phyloP scores from a whole-genome alignment of 2,888 invertebrate genomes.

The Idaea biselata region DNA sequence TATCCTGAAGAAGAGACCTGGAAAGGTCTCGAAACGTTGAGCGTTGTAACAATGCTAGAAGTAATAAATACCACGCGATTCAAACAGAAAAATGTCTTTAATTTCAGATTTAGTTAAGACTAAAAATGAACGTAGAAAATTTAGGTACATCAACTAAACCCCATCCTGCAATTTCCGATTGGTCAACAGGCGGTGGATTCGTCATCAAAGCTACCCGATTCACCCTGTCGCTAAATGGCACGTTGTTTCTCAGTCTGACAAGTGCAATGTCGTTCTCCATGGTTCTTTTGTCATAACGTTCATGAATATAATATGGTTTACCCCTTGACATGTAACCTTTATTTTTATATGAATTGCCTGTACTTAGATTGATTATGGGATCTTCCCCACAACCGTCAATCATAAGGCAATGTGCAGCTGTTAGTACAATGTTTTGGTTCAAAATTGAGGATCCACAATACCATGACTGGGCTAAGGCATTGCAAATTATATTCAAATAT shows the following conservation, averaged over 20 bases:
- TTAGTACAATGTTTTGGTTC: slow-evolving; percentile 36
- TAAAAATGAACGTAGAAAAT: too few relatives aligned
- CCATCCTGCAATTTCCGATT: slow-evolving; percentile 36
- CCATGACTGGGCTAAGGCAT: too few relatives aligned
- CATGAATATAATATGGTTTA: slow-evolving; percentile 17
- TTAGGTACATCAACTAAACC: slow-evolving; percentile 33
- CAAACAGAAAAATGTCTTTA: too few relatives aligned
- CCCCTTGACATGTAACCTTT: slow-evolving; percentile 11
- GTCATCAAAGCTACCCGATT: slow-evolving; percentile 30
- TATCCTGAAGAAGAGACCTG: too few relatives aligned
- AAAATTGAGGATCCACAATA: slow-evolving; percentile 44
- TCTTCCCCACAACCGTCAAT: slow-evolving; percentile 2
- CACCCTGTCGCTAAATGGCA: slow-evolving; percentile 19
- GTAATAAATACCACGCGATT: too few relatives aligned
- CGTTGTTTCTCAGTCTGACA: slow-evolving; percentile 5
- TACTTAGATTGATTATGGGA: slow-evolving; percentile 5
- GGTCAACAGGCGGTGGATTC: slow-evolving; percentile 19
- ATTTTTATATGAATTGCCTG: slow-evolving; percentile 19
- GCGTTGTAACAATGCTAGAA: too few relatives aligned
- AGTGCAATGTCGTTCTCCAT: slow-evolving; percentile 29
- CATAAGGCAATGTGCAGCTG: slow-evolving; percentile 46
- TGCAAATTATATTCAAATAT: too few relatives aligned
- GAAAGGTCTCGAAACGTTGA: too few relatives aligned
- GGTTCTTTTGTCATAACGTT: not conserved
- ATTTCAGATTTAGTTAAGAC: too few relatives aligned